A percentile compares a stretch with the other conserved stretches of the same genome.
phyloP scores from a whole-genome alignment of 2,113 vertebrate species.

The Polypterus bichir region DNA sequence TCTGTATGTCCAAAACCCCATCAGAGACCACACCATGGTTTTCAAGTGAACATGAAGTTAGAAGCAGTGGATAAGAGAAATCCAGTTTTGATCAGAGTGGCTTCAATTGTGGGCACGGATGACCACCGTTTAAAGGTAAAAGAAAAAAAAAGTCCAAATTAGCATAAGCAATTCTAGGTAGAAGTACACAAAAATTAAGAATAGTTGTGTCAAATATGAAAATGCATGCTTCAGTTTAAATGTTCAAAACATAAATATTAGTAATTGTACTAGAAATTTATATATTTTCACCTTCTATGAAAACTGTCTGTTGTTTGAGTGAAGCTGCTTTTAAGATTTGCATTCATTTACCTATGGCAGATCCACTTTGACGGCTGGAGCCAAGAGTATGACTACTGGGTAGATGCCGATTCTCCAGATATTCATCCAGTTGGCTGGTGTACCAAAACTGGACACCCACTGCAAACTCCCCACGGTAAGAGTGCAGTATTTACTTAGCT shows the following conservation, averaged over 20 bases:
- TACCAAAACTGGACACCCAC: constrained; percentile 71
- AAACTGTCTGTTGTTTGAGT: no score
- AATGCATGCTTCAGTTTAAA: no score
- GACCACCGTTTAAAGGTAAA: constrained; percentile 53
- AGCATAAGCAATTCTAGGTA: no score
- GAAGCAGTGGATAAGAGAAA: constrained; percentile 62
- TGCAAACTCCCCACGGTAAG: constrained; percentile 66
- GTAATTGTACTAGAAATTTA: no score
- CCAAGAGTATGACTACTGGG: constrained; percentile 68
- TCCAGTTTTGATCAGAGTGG: constrained; percentile 53
- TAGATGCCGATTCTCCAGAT: constrained; percentile 70
- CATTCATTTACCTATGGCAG: constrained; percentile 28
- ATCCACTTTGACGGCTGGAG: constrained; percentile 81
- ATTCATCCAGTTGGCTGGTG: constrained; percentile 80
- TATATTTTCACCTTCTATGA: no score
- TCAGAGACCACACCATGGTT: constrained; percentile 56
- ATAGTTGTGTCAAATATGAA: no score
- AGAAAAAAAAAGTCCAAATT: not conserved
- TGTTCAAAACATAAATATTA: no score
- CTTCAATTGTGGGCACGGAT: constrained; percentile 44
- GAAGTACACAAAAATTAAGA: no score
- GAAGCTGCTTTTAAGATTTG: no score
- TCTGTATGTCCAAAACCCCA: not conserved
- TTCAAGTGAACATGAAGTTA: constrained; percentile 56
- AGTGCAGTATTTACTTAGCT: not conserved